These are phyloP conservation scores for Ditula angustiorana DNA, from an alignment of 2,888 invertebrate species.

Conservation along the genomic window DNA sequence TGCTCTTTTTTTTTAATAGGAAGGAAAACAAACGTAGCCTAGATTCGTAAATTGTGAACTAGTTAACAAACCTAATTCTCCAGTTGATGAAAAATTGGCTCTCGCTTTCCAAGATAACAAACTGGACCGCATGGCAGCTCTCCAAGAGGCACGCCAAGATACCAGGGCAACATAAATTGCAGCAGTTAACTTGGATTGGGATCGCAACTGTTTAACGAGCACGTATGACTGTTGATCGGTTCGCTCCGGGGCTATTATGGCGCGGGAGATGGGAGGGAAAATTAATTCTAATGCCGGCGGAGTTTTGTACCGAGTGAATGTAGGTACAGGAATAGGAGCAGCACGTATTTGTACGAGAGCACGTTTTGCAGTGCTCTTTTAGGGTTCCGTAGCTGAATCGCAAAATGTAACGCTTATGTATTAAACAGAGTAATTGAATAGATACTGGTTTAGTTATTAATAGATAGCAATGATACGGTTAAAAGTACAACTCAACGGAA, in stretches of 20 bases:
- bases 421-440: no score
- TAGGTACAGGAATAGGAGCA: not conserved
- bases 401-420: no score
- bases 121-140: conserved; percentile 19
- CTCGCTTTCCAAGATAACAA: conserved; percentile 6
- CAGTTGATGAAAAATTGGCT: conserved; percentile 22
- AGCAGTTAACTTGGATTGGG: conserved; percentile 27
- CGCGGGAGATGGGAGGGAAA: conserved; percentile 10
- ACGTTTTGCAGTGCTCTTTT: no score
- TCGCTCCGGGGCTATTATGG: not conserved
- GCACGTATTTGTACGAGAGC: not conserved
- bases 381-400: no score
- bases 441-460: no score
- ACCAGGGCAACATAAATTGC: conserved; percentile 33
- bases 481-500: no score
- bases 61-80: not conserved
- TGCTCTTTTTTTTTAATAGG: no score
- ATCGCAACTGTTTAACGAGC: conserved; percentile 23
- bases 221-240: conserved; percentile 10
- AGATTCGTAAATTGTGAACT: no score
- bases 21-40: no score
- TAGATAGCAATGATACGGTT: no score
- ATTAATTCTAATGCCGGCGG: conserved; percentile 7
- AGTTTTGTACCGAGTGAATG: not conserved
- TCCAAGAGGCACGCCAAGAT: conserved; percentile 26